These are phyloP conservation scores for Hemichromis elongatus DNA, from an alignment of 2,113 vertebrate genomes.

Conservation along the genomic window DNA sequence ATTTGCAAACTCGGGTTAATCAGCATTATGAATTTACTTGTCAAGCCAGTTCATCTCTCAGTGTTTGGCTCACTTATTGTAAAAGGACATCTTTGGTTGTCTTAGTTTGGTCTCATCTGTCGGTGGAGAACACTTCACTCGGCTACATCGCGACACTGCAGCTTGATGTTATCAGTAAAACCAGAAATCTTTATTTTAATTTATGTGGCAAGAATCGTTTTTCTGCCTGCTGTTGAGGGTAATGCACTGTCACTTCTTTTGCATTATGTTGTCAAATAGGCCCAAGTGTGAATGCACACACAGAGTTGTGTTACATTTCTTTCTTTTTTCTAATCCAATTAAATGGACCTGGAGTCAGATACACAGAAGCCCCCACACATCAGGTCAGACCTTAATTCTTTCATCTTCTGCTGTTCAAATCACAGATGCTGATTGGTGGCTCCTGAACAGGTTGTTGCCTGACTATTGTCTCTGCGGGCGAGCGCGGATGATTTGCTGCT, in stretches of 20 bases:
- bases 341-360: background rate
- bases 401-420: conserved; percentile 4
- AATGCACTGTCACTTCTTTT: background rate
- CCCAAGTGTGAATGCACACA: background rate
- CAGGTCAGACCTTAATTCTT: background rate
- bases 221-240: background rate
- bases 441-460: conserved; percentile 24
- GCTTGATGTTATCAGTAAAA: background rate
- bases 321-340: conserved; percentile 6
- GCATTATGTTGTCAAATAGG: background rate
- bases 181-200: background rate
- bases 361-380: background rate
- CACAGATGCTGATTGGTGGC: conserved; percentile 24
- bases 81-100: background rate
- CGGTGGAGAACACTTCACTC: background rate
- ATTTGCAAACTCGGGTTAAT: background rate
- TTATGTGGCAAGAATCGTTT: background rate
- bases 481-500: conserved; percentile 32
- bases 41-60: background rate
- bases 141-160: background rate
- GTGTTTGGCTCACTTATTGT: background rate
- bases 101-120: background rate
- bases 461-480: conserved; percentile 21
- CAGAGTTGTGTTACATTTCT: background rate
- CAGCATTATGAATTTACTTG: background rate